Percentiles rank a stretch among this genome's conserved stretches.
Conservation (phyloP, 1,140 invertebrate species). For the Carcinoscorpius rotundicauda region DNA sequence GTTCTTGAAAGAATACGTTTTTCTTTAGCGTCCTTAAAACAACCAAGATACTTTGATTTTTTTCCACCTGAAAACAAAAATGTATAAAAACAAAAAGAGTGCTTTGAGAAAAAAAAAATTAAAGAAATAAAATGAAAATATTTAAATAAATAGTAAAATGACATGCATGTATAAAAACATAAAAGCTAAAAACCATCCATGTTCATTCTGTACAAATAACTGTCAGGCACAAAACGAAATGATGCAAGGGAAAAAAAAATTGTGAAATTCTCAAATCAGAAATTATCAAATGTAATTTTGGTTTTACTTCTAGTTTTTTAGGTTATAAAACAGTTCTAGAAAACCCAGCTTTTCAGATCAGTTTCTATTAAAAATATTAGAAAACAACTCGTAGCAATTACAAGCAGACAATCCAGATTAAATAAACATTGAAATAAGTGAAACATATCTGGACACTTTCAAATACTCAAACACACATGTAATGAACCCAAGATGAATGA, state of each 20-base stretch:
- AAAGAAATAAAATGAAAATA: constrained; percentile 1
- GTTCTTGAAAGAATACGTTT: constrained; percentile 42
- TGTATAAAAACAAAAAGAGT: background rate
- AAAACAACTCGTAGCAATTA: no score
- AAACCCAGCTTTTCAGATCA: background rate
- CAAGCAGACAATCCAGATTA: no score
- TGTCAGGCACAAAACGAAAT: no score
- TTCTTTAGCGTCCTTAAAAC: constrained; percentile 14
- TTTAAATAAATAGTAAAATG: constrained; percentile 1
- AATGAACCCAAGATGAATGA: no score
- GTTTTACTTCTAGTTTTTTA: constrained; percentile 1
- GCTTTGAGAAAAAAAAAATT: constrained; percentile 4
- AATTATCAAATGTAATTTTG: no score
- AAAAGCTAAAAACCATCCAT: no score
- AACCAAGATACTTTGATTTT: constrained; percentile 13
- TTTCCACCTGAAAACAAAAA: constrained; percentile 11
- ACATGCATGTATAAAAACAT: background rate
- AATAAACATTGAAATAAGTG: no score
- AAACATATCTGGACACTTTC: no score
- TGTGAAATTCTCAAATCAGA: no score
- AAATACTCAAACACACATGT: no score
- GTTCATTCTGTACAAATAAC: no score
- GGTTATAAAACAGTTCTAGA: background rate
- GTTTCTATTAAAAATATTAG: background rate
- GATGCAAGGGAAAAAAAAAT: no score